phyloP scores from a whole-genome alignment of 2,888 invertebrate species.

The Cryptosula pallasiana region DNA sequence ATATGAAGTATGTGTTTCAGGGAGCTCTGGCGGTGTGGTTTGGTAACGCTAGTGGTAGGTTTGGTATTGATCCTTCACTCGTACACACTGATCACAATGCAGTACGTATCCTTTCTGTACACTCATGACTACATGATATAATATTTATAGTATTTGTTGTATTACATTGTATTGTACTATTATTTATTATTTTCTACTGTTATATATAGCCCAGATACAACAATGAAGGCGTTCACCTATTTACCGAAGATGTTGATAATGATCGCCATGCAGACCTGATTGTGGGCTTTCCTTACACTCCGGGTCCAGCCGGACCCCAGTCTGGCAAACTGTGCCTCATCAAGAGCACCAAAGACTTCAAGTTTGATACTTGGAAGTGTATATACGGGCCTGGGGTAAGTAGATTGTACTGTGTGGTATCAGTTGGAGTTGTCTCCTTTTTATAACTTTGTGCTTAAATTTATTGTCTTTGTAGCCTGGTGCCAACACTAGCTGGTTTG shows the following conservation, averaged over 20 bases:
- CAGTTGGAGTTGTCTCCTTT: no score
- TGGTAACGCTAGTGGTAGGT: not conserved
- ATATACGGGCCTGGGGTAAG: not conserved
- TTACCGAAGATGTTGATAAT: not conserved
- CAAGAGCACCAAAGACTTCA: not conserved
- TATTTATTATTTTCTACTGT: no score
- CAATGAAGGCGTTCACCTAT: not conserved
- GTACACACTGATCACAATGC: not conserved
- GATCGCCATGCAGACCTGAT: not conserved
- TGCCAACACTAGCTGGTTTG: slow-evolving; percentile 3
- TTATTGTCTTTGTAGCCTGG: no score
- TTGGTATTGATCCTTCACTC: not conserved
- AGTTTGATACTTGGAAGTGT: not conserved
- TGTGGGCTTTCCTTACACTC: not conserved
- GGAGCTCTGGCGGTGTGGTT: not conserved
- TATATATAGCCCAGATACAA: not conserved
- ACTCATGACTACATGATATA: no score
- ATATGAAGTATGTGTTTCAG: no score
- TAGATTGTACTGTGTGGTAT: no score
- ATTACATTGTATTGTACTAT: no score
- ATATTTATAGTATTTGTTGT: no score
- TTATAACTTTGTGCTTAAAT: no score
- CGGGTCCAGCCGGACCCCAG: not conserved
- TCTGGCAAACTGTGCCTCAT: not conserved
- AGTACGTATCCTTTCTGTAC: not conserved